These are phyloP conservation scores for Alloplasta piceator DNA, from an alignment of 2,888 invertebrate genomes.

Conservation along the genomic window DNA sequence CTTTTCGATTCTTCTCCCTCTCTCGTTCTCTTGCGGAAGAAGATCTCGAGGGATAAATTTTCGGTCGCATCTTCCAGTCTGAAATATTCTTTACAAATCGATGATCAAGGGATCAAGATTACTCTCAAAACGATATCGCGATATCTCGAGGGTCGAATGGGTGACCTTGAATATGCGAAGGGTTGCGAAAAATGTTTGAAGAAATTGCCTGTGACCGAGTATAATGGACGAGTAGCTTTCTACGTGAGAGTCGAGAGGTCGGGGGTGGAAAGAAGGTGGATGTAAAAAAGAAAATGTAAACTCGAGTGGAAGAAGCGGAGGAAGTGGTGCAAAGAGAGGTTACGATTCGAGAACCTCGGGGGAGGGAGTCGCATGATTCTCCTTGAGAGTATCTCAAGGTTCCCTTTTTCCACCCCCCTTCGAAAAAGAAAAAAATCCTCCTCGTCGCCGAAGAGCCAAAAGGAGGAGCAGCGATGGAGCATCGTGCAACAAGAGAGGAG, in stretches of 20 bases:
- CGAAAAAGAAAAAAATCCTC: too few species aligned
- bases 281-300: conserved; percentile 35
- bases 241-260: conserved; percentile 6
- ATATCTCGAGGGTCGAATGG: conserved; percentile 36
- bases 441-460: neutral
- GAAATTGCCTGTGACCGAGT: conserved; percentile 33
- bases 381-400: neutral
- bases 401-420: neutral
- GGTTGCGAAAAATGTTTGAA: conserved; percentile 43
- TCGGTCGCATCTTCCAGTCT: too few species aligned
- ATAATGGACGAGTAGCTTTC: conserved; percentile 40
- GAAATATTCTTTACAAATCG: too few species aligned
- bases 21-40: neutral
- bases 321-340: conserved; percentile 10
- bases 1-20: too few species aligned
- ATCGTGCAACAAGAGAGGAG: conserved; percentile 26
- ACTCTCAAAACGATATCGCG: neutral
- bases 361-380: conserved; percentile 51
- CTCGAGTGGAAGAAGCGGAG: conserved; percentile 50
- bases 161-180: neutral
- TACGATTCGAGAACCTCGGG: conserved; percentile 45
- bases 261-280: conserved; percentile 32
- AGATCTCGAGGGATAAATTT: neutral
- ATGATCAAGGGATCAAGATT: too few species aligned
- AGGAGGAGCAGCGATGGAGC: conserved; percentile 43